phyloP scores from a whole-genome alignment of 2,888 invertebrate species.

The Tetragnatha montana region DNA sequence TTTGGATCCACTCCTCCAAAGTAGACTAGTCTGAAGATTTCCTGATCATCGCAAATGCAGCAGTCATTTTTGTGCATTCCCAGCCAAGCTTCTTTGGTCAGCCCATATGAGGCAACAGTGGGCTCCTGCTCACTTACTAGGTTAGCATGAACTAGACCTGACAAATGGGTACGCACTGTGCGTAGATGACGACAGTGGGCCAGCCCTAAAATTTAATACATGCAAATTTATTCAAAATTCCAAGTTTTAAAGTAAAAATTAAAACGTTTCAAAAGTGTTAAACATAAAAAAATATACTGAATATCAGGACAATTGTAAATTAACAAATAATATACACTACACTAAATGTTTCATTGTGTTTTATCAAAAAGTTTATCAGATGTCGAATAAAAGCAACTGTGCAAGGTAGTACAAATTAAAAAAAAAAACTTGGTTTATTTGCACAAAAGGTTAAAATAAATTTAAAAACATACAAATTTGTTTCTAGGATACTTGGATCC shows the following conservation, averaged over 20 bases:
- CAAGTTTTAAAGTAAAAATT: neutral
- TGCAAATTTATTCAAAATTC: neutral
- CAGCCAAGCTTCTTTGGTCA: slow-evolving; percentile 87
- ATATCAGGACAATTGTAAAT: neutral
- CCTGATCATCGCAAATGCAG: slow-evolving; percentile 78
- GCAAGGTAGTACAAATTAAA: too few species aligned
- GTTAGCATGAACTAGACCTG: slow-evolving; percentile 87
- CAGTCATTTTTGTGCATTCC: slow-evolving; percentile 80
- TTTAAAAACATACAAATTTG: too few species aligned
- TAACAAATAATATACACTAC: neutral
- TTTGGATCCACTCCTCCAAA: slow-evolving; percentile 89
- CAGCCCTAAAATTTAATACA: slow-evolving; percentile 79
- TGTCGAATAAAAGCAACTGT: too few species aligned
- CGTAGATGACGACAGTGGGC: slow-evolving; percentile 94
- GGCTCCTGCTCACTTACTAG: slow-evolving; percentile 81
- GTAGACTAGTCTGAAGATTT: slow-evolving; percentile 89
- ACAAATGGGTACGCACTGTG: slow-evolving; percentile 93
- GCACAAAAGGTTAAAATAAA: too few species aligned
- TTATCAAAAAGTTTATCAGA: too few species aligned
- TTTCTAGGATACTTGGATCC: too few species aligned
- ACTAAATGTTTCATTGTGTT: too few species aligned
- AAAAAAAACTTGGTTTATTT: too few species aligned
- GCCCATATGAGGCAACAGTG: slow-evolving; percentile 77
- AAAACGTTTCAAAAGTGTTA: neutral
- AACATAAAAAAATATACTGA: neutral